Evolutionary conservation across 2,113 vertebrate genomes (phyloP), one percentile per base, ranked within the genome.

Genomic region (Scortum barcoo): DNA sequence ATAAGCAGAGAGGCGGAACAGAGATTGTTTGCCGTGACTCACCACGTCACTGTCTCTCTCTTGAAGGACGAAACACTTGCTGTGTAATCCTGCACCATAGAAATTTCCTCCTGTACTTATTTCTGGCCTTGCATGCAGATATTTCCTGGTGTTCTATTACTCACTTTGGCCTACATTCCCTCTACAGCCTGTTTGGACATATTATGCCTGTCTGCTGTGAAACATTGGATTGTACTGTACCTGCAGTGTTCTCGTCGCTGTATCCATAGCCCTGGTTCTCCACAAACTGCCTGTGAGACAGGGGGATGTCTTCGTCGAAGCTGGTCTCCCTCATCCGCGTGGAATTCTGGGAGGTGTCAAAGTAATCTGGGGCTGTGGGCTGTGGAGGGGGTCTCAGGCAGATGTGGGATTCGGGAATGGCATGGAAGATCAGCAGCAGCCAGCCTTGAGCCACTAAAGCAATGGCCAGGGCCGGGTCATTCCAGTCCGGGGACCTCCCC

Each of bases 251-350:
- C 84, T 97, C 96, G 10, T 99, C 98, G 44, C 95, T 98, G 95
- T 98, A 97, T 5, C 97, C 97, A 76, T 98, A 99, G 86, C 96
- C 96, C 92, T 99, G 97, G 90, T 97, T 98, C 86, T 99, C 98
- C 96, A 98, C 97, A 92, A 98, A 99, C 94, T 97, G 96, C 83
- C 97, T 95, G 89, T 95, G 95, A 2, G 98, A 97, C 74, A 99
- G 96, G 69, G 96, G 97, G 84, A 98, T 96, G 10, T 99, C 98
- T 78, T 99, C 98, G 58, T 99, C 98, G 50, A 98, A 98, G 48
- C 97, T 97, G 0, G 98, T 98, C 95, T 99, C 97, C 44, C 98
- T 95, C 97, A 99, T 96, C 78, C 97, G 94, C 0, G 98, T 96
- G 36, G 97, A 95, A 0, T 97, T 97, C 92, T 98, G 98, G 0